Evolutionary conservation across 2,888 invertebrate genomes (phyloP).

Genomic region (Yponomeuta cagnagella): DNA sequence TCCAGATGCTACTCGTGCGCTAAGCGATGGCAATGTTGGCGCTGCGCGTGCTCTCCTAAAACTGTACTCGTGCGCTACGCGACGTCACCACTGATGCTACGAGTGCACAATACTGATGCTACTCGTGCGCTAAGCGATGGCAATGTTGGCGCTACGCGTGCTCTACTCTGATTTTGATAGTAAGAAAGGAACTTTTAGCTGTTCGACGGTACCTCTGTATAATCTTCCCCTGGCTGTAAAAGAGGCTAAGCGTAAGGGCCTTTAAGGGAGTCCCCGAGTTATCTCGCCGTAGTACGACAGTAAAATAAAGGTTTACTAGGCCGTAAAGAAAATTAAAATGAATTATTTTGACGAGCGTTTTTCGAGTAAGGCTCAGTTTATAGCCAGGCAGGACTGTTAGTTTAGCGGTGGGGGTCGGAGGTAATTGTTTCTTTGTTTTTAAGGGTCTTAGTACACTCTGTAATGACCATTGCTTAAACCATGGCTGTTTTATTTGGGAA

Average conservation of each 20-base stretch:
- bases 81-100: too few relatives aligned
- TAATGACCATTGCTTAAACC: background rate
- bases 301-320: constrained; percentile 75
- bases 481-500: background rate
- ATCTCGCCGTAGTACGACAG: constrained; percentile 62
- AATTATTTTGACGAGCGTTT: constrained; percentile 74
- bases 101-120: too few relatives aligned
- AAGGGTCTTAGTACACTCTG: background rate
- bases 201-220: background rate
- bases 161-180: too few relatives aligned
- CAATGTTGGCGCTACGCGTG: too few relatives aligned
- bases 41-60: too few relatives aligned
- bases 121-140: too few relatives aligned
- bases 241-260: constrained; percentile 52
- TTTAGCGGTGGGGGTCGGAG: constrained; percentile 42
- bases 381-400: constrained; percentile 50
- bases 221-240: constrained; percentile 30
- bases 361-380: constrained; percentile 38
- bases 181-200: background rate
- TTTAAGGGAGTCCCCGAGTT: constrained; percentile 68
- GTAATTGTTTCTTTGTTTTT: constrained; percentile 51
- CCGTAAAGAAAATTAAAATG: constrained; percentile 76
- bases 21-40: too few relatives aligned
- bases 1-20: too few relatives aligned
- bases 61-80: too few relatives aligned